phyloP scores from a whole-genome alignment of 2,113 vertebrate genomes.

The Dendrocopos noguchii region DNA sequence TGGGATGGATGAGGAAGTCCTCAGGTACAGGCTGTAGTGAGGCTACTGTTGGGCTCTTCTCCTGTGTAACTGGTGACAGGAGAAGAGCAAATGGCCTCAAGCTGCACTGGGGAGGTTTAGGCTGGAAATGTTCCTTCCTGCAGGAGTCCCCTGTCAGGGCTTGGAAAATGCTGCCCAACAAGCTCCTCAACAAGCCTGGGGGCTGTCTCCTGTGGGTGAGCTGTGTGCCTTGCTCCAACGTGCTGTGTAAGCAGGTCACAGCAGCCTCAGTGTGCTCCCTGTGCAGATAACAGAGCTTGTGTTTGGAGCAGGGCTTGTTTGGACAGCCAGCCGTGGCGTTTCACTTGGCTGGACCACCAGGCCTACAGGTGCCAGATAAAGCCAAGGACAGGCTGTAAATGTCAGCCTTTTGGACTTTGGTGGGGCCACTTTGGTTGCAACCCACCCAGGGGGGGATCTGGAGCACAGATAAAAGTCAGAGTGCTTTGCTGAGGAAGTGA shows the following conservation, averaged over 20 bases:
- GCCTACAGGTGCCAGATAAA: constrained; percentile 22
- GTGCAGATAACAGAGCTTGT: not conserved
- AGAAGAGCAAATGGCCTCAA: too few relatives aligned
- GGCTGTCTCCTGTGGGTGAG: not conserved
- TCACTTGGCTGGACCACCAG: not conserved
- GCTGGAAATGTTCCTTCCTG: too few relatives aligned
- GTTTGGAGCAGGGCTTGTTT: not conserved
- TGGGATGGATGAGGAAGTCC: not conserved
- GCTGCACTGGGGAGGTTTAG: too few relatives aligned
- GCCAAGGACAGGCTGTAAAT: constrained; percentile 26
- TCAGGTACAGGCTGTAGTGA: too few relatives aligned
- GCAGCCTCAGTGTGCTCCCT: not conserved
- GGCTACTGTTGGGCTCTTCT: too few relatives aligned
- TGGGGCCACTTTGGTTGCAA: not conserved
- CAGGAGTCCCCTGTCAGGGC: too few relatives aligned
- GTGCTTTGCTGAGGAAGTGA: not conserved
- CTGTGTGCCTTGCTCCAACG: not conserved
- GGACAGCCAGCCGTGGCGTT: not conserved
- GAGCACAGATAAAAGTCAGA: not conserved
- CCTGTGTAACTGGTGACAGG: too few relatives aligned
- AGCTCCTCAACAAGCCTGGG: accelerated
- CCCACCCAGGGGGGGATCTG: not conserved
- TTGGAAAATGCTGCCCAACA: too few relatives aligned
- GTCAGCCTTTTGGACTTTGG: constrained; percentile 35
- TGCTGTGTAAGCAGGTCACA: not conserved